Evolutionary conservation across 1,140 invertebrate genomes (phyloP), one percentile per base, ranked within the genome.

Genomic region (Ganaspis sp.): DNA sequence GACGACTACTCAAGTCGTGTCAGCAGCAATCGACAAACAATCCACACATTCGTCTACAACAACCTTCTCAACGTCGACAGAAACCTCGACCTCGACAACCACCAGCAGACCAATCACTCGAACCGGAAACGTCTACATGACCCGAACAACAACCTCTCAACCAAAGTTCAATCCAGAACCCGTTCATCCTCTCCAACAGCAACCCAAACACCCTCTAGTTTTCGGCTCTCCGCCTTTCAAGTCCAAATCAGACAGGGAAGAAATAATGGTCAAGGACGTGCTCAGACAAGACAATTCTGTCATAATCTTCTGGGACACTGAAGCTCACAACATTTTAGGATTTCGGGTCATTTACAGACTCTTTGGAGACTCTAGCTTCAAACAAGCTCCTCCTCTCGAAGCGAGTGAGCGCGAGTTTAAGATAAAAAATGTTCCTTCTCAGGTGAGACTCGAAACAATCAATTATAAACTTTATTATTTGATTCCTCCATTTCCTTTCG

Each of bases 291-390:
- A 97, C 73, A 97, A 95, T 85, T 95, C 96, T 0, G 95, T 98
- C 0, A 95, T 97, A 54, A 97, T 98, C 72, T 95, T 97, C 84
- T 98, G 97, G 97, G 96, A 97, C 84, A 96, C 96, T 1, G 95
- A 96, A 81, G 94, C 95, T 0, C 92, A 94, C 0, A 97, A 97
- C 83, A 96, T 97, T 80, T 90, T 97, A 0, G 97, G 96, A 12
- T 98, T 98, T 85, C 92, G 96, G 70, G 96, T 98, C 9, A 96
- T 98, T 9, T 98, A 98, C 87, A 90, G 97, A 70, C 90, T 98
- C 11, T 98, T 98, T 85, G 97, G 97, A 0, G 97, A 98, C 81
- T 95, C 95, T 81, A 95, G 93, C 76, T 98, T 98, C 88, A 97
- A 97, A 81, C 95, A 96, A 85, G 96, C 96, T 0, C 96, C 96